Evolutionary conservation across 2,888 invertebrate genomes (phyloP).

Genomic region (Campaea margaritaria): DNA sequence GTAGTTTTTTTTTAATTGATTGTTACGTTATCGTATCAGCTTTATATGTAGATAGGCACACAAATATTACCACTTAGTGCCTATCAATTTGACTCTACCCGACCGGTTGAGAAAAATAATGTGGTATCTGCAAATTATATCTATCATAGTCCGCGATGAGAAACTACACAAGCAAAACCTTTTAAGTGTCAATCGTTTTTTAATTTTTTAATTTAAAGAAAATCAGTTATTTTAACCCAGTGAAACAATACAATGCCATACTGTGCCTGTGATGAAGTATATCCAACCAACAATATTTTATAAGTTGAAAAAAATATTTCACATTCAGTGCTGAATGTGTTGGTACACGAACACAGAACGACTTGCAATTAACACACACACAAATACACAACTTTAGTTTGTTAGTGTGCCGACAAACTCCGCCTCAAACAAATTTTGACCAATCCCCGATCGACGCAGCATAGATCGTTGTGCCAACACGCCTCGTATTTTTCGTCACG

Average conservation of each 20-base stretch:
- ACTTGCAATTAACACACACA: constrained; percentile 84
- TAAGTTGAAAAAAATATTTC: constrained; percentile 59
- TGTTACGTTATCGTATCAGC: too few relatives aligned
- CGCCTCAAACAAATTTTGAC: constrained; percentile 79
- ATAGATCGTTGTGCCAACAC: constrained; percentile 82
- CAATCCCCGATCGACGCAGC: constrained; percentile 72
- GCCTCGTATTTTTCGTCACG: constrained; percentile 83
- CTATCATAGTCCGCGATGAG: too few relatives aligned
- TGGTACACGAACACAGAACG: constrained; percentile 73
- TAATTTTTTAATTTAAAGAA: too few relatives aligned
- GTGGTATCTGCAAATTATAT: too few relatives aligned
- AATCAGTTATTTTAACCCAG: background rate
- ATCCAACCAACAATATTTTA: constrained; percentile 29
- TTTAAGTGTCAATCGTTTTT: too few relatives aligned
- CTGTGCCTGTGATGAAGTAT: constrained; percentile 23
- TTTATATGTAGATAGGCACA: too few relatives aligned
- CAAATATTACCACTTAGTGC: too few relatives aligned
- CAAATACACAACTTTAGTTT: constrained; percentile 61
- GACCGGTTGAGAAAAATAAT: too few relatives aligned
- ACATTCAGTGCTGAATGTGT: constrained; percentile 66
- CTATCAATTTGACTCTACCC: too few relatives aligned
- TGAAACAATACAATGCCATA: constrained; percentile 21
- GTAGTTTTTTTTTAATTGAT: too few relatives aligned
- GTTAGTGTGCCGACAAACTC: constrained; percentile 76
- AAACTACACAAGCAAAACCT: too few relatives aligned